Evolutionary conservation across 1,140 invertebrate species (phyloP).

Genomic region (Macrosteles quadrilineatus): DNA sequence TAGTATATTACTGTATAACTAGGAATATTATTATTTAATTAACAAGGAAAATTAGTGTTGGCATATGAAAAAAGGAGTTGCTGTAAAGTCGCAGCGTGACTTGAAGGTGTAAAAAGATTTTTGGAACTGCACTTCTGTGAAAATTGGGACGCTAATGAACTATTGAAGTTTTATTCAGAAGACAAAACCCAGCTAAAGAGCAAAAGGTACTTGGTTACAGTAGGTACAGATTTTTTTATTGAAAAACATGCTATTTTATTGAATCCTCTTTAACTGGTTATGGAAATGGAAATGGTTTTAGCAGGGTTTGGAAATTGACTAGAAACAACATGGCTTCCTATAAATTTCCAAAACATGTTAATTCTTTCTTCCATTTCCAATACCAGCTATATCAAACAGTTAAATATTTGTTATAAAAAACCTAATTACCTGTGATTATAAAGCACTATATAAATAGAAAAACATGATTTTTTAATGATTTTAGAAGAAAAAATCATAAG

Average conservation of each 20-base stretch:
- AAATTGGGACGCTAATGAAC: neutral
- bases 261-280: slow-evolving; percentile 19
- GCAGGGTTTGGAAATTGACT: slow-evolving; percentile 25
- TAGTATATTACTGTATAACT: too few relatives aligned
- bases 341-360: slow-evolving; percentile 25
- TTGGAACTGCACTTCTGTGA: slow-evolving; percentile 26
- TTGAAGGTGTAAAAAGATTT: slow-evolving; percentile 11
- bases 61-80: neutral
- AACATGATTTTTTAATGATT: slow-evolving; percentile 24
- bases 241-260: slow-evolving; percentile 25
- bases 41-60: too few relatives aligned
- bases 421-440: slow-evolving; percentile 20
- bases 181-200: slow-evolving; percentile 9
- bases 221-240: neutral
- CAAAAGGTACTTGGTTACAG: slow-evolving; percentile 16
- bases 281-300: slow-evolving; percentile 26
- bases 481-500: neutral
- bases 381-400: slow-evolving; percentile 26
- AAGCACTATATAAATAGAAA: slow-evolving; percentile 13
- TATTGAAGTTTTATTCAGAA: slow-evolving; percentile 14
- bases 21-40: too few relatives aligned
- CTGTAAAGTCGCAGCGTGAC: slow-evolving; percentile 1
- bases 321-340: slow-evolving; percentile 27
- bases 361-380: slow-evolving; percentile 22
- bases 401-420: slow-evolving; percentile 21